Conservation (phyloP, 2,113 vertebrate species). For the Apaloderma vittatum region DNA sequence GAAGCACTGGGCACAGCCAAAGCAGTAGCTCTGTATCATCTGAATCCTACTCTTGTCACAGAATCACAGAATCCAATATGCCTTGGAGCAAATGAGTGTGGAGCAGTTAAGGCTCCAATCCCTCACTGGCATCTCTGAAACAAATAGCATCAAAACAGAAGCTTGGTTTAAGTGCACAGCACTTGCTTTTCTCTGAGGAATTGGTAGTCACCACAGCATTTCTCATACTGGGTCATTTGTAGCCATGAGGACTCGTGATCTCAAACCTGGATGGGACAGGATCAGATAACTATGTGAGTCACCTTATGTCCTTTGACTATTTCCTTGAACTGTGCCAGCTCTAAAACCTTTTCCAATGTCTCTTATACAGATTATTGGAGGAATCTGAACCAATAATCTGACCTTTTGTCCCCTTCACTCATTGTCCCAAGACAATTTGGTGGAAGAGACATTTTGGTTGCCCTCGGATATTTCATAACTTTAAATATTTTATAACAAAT, state of each 20-base stretch:
- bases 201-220: not conserved
- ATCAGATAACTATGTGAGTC: not conserved
- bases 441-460: conserved; percentile 75
- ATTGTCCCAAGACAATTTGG: conserved; percentile 71
- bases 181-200: not conserved
- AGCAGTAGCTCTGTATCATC: not conserved
- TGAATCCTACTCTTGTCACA: not conserved
- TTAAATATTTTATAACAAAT: conserved; percentile 86
- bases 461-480: conserved; percentile 82
- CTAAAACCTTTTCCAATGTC: conserved; percentile 7
- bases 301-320: not conserved
- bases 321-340: not conserved
- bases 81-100: not conserved
- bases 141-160: not conserved
- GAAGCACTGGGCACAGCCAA: not conserved
- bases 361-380: conserved; percentile 16
- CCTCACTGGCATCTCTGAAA: not conserved
- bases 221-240: not conserved
- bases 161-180: not conserved
- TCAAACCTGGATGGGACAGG: not conserved
- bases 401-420: conserved; percentile 72
- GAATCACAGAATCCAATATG: not conserved
- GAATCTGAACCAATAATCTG: conserved; percentile 64
- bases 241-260: not conserved
- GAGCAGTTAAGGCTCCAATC: not conserved